These are phyloP conservation scores for Podarcis muralis DNA, from an alignment of 2,113 vertebrate genomes.

Conservation along the genomic window DNA sequence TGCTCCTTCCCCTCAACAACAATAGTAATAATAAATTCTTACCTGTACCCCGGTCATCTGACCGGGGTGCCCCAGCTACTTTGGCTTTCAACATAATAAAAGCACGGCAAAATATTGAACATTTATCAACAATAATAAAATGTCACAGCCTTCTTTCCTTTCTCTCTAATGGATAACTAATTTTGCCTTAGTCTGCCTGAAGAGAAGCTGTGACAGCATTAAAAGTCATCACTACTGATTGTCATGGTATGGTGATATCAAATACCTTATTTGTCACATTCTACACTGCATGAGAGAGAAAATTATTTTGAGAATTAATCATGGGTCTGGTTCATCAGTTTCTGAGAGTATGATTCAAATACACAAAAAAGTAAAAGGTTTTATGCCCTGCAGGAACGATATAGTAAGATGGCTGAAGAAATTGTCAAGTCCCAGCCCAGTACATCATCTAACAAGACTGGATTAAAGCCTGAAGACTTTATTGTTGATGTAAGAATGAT, in stretches of 20 bases:
- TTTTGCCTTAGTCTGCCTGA: too few relatives aligned
- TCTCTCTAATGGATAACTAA: not conserved
- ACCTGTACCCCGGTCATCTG: too few relatives aligned
- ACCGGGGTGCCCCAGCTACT: too few relatives aligned
- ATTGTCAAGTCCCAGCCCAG: slow-evolving; percentile 77
- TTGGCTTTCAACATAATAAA: too few relatives aligned
- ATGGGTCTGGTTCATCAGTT: not conserved
- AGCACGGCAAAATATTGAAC: too few relatives aligned
- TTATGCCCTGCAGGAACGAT: slow-evolving; percentile 65
- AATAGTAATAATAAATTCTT: too few relatives aligned
- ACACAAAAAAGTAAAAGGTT: not conserved
- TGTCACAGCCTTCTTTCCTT: not conserved
- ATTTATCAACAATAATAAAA: not conserved
- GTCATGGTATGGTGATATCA: too few relatives aligned
- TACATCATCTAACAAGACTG: slow-evolving; percentile 17
- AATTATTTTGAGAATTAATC: not conserved
- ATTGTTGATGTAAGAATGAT: slow-evolving; percentile 82
- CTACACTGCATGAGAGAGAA: not conserved
- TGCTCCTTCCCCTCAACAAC: too few relatives aligned
- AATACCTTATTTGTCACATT: not conserved
- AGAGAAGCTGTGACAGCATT: not conserved
- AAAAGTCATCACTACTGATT: not conserved
- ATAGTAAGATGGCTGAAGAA: slow-evolving; percentile 63
- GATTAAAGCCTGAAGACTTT: slow-evolving; percentile 85
- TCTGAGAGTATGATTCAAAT: not conserved